Base-by-base conservation (phyloP, 2,888 invertebrate species). In the Halictus ligatus region DNA sequence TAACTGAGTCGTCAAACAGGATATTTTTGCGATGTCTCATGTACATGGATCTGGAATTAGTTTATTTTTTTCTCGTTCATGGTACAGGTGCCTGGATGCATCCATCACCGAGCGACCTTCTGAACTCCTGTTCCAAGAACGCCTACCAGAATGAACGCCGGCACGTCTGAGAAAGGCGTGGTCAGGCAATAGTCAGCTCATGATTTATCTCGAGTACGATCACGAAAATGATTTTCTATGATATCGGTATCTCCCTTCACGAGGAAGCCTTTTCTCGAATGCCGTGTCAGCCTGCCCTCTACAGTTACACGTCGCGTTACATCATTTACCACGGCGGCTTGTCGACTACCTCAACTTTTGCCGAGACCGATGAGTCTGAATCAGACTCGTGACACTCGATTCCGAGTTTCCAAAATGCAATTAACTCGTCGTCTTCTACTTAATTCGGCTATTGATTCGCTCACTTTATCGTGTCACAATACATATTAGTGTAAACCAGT, bases 181-280 rank as follows among this genome's bases (percentile, higher is more conserved):
- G 89, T 40, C 77, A 75, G 72, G 83, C 85, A 81, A 89, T 84
- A 72, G 85, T 76, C 80, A 79, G 78, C 74, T 82, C 85, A 88
- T 89, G 89, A 89, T 89, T 89, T 89, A 90, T 90, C 89, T 90
- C 81, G 81, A 72, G 83, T 84, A 82, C 85, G 79, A 83, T 84
- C 88, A 87, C 80, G 84, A 85, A 90, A 92, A 92, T 90, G 83
- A 91, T 90, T 90, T 91, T 87, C 89, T 81, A 50, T 80, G 87
- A 89, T 90, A 90, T 89, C 86, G 85, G 85, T 88, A 84, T 88
- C 85, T 72, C 78, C 78, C 67, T 83, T 78, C 54, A 69, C 29
- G 29, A 72, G 85, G 85, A 80, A 86, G 84, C 75, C 69, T 80
- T 77, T 77, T 73, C 54, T 75, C 72, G 54, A 40, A 58, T 58